These are phyloP conservation scores for Bombyx mori DNA, from an alignment of 1,140 invertebrate genomes.

Conservation along the genomic window DNA sequence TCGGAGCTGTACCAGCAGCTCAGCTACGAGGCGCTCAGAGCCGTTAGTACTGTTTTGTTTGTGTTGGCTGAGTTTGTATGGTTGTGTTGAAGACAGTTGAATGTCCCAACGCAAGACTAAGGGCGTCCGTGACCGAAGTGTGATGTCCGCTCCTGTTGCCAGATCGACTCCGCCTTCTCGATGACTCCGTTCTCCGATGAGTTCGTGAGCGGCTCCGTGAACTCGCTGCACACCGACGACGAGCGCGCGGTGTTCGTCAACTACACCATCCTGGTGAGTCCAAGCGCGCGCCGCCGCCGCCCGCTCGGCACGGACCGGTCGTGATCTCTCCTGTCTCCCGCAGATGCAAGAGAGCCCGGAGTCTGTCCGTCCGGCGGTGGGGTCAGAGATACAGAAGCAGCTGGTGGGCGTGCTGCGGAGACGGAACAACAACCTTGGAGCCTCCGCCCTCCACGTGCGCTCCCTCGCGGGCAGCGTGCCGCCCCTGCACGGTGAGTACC, in stretches of 20 bases:
- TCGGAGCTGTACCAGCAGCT: slow-evolving; percentile 87
- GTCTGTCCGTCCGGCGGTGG: slow-evolving; percentile 75
- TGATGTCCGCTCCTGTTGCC: slow-evolving; percentile 4
- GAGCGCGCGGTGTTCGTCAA: slow-evolving; percentile 86
- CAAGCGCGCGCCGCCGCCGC: no score
- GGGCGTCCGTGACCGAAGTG: background rate
- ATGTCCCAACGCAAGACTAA: background rate
- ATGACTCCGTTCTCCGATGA: slow-evolving; percentile 91
- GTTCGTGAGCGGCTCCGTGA: slow-evolving; percentile 85
- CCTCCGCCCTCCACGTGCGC: slow-evolving; percentile 87
- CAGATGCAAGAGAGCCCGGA: slow-evolving; percentile 79
- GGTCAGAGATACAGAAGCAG: slow-evolving; percentile 85
- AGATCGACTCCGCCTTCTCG: slow-evolving; percentile 91
- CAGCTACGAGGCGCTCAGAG: slow-evolving; percentile 86
- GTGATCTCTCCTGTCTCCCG: background rate
- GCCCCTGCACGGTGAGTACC: slow-evolving; percentile 62
- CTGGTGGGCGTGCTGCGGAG: slow-evolving; percentile 86
- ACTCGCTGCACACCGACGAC: slow-evolving; percentile 84
- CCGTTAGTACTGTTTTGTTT: slow-evolving; percentile 75
- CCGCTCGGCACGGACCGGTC: background rate
- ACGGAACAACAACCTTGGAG: slow-evolving; percentile 88
- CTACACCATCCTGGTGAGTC: slow-evolving; percentile 79
- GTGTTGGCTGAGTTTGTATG: background rate
- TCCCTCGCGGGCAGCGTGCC: slow-evolving; percentile 82
- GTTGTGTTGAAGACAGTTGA: background rate